phyloP scores from a whole-genome alignment of 2,797 vertebrate genomes.

The Eremophila alpestris region DNA sequence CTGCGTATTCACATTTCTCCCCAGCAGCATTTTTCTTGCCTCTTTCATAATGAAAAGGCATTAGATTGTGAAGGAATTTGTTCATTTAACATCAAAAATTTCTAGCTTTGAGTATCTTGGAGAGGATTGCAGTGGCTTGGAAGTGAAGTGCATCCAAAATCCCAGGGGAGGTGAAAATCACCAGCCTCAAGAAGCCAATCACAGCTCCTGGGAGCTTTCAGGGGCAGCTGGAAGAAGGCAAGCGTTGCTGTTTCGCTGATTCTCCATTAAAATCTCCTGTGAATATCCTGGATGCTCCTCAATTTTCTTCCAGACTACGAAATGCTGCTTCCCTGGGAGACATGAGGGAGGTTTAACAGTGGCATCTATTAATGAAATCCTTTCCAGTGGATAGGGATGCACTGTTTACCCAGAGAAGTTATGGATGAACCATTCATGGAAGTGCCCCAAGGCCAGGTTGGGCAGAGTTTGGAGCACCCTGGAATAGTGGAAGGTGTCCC shows the following conservation, averaged over 20 bases:
- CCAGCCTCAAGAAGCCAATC: background rate
- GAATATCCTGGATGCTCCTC: background rate
- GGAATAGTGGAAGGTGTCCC: background rate
- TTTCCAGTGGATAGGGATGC: background rate
- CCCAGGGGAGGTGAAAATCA: background rate
- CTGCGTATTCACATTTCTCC: background rate
- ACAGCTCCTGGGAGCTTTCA: background rate
- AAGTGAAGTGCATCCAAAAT: background rate
- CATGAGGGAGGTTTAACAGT: background rate
- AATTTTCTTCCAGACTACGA: background rate
- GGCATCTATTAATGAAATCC: background rate
- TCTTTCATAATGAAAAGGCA: background rate
- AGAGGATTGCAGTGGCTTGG: background rate
- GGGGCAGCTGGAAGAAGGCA: background rate
- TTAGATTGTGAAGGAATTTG: background rate
- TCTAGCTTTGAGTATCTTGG: background rate
- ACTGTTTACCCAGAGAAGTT: background rate
- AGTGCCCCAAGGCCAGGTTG: background rate
- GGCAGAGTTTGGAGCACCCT: fast-evolving
- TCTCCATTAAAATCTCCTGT: background rate
- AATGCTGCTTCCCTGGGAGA: background rate
- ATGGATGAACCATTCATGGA: background rate
- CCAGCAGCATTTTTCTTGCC: background rate
- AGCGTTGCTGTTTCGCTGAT: background rate
- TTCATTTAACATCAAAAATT: background rate